A percentile compares a stretch with the other conserved stretches of the same genome.
These are phyloP conservation scores for Drosophila helvetica DNA, from an alignment of 2,888 invertebrate genomes.

Conservation along the genomic window DNA sequence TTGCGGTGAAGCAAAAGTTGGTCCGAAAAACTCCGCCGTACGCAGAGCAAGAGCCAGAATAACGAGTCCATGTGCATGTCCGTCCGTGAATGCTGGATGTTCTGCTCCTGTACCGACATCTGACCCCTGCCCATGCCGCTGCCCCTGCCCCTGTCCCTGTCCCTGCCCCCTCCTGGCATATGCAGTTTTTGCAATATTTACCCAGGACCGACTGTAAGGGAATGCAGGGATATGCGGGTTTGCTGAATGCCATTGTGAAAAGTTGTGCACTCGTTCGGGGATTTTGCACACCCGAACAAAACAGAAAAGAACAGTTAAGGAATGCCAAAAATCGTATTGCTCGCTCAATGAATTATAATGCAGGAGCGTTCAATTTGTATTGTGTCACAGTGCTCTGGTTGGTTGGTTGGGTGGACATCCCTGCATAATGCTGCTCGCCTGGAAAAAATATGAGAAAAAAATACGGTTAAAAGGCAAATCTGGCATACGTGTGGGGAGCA, in stretches of 20 bases:
- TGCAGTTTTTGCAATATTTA: constrained; percentile 44
- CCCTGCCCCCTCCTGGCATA: not conserved
- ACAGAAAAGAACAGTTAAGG: constrained; percentile 17
- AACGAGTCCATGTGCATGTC: not conserved
- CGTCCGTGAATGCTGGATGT: not conserved
- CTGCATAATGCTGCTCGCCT: constrained; percentile 41
- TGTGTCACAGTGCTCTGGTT: constrained; percentile 39
- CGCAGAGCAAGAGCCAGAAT: constrained; percentile 17
- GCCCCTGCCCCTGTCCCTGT: too few species aligned
- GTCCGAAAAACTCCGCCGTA: constrained; percentile 7
- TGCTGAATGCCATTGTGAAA: constrained; percentile 47
- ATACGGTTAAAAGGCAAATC: not conserved
- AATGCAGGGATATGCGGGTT: not conserved
- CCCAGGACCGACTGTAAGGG: constrained; percentile 1
- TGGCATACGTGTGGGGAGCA: constrained; percentile 7
- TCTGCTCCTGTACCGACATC: not conserved
- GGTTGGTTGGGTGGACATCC: constrained; percentile 39
- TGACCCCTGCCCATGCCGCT: not conserved
- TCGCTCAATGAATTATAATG: constrained; percentile 71
- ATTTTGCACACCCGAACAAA: constrained; percentile 22
- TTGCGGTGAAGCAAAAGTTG: constrained; percentile 48
- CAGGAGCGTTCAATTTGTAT: constrained; percentile 59
- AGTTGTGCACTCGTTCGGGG: constrained; percentile 57
- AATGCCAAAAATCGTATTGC: constrained; percentile 60
- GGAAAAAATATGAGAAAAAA: not conserved